Conservation (phyloP, 2,888 invertebrate species). For the Icerya purchasi region DNA sequence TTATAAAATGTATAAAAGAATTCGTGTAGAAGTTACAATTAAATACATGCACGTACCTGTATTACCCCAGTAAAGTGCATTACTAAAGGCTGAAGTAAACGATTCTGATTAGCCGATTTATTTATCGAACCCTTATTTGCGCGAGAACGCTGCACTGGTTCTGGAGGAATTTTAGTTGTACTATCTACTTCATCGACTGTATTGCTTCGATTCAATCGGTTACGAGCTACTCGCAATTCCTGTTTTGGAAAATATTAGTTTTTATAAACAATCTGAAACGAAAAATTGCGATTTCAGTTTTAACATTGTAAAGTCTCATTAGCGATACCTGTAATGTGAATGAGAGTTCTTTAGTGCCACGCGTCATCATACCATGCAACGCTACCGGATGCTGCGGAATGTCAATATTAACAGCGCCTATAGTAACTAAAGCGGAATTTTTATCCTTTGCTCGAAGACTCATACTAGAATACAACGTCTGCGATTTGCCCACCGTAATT, state of each 20-base stretch:
- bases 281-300: too few species aligned
- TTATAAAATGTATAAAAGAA: not conserved
- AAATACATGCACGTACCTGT: constrained; percentile 28
- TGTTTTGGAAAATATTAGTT: constrained; percentile 22
- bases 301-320: too few species aligned
- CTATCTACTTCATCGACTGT: constrained; percentile 32
- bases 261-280: too few species aligned
- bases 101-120: constrained; percentile 17
- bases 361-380: constrained; percentile 91
- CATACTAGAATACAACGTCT: constrained; percentile 71
- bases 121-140: constrained; percentile 5
- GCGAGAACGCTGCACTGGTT: constrained; percentile 4
- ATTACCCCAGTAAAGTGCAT: constrained; percentile 69
- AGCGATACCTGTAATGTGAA: constrained; percentile 75
- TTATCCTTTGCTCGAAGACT: constrained; percentile 52
- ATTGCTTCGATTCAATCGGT: constrained; percentile 44
- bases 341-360: constrained; percentile 79
- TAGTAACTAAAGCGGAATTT: constrained; percentile 57
- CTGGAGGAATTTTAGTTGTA: constrained; percentile 14
- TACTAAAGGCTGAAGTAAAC: constrained; percentile 52
- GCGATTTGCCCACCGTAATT: constrained; percentile 76
- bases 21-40: not conserved
- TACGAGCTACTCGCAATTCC: constrained; percentile 62
- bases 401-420: constrained; percentile 79
- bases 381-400: constrained; percentile 97